Percentiles rank a stretch among this genome's conserved stretches.
phyloP scores from a whole-genome alignment of 2,113 vertebrate genomes.

The Hepsetus odoe region DNA sequence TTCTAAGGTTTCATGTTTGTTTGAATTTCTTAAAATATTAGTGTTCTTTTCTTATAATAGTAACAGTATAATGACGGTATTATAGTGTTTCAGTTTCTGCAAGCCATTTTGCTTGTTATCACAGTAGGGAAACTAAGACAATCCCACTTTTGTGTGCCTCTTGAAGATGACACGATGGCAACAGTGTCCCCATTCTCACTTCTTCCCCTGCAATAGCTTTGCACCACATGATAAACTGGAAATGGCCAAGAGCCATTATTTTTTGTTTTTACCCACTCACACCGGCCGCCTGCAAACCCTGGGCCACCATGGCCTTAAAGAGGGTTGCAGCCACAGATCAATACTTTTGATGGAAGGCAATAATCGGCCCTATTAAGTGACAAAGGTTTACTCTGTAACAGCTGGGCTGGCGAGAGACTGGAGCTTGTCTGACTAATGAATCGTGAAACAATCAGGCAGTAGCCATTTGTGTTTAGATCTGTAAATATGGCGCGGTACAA shows the following conservation, averaged over 20 bases:
- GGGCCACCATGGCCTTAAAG: neutral
- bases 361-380: conserved; percentile 99
- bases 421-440: conserved; percentile 99
- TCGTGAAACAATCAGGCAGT: conserved; percentile 99
- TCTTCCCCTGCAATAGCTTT: conserved; percentile 24
- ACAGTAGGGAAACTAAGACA: neutral
- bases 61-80: neutral
- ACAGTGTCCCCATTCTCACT: neutral
- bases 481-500: conserved; percentile 99
- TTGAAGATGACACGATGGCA: neutral
- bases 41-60: no score
- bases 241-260: neutral
- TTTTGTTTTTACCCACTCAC: neutral
- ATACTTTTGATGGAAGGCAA: conserved; percentile 98
- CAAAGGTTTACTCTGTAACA: conserved; percentile 99
- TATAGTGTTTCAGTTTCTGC: neutral
- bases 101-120: neutral
- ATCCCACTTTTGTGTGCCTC: conserved; percentile 10
- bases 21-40: no score
- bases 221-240: neutral
- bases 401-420: conserved; percentile 98
- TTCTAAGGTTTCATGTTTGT: no score
- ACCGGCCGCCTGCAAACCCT: neutral
- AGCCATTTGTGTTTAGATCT: conserved; percentile 99
- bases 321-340: conserved; percentile 86